Evolutionary conservation across 2,797 vertebrate species (phyloP).

Genomic region (Sarcoramphus papa): DNA sequence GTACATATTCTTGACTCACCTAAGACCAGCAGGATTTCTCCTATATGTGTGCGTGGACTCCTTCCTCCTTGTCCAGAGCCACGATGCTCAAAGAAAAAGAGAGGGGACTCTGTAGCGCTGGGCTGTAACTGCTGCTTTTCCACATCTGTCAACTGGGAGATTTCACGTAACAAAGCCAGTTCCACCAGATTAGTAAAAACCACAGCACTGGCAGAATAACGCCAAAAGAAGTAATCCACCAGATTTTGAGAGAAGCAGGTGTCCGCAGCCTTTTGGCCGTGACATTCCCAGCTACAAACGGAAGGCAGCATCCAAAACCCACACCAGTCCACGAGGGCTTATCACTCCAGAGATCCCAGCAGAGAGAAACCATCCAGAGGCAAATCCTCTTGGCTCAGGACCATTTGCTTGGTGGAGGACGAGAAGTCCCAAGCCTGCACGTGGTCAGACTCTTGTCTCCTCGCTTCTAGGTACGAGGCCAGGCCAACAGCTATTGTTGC

Average conservation of each 20-base stretch:
- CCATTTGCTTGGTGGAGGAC: not conserved
- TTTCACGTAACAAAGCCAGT: accelerated
- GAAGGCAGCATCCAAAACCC: not conserved
- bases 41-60: accelerated
- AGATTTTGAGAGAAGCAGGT: not conserved
- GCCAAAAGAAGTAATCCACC: not conserved
- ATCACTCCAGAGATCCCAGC: not conserved
- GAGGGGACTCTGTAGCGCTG: not conserved
- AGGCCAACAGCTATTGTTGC: not conserved
- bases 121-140: not conserved
- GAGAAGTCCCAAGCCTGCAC: not conserved
- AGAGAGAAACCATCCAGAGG: not conserved
- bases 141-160: not conserved
- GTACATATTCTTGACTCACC: not conserved
- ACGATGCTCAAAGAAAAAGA: not conserved
- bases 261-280: not conserved
- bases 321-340: not conserved
- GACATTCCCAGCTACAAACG: not conserved
- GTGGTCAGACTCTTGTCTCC: accelerated
- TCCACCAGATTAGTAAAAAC: not conserved
- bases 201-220: accelerated
- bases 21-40: not conserved
- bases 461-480: accelerated
- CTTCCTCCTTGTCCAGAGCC: not conserved
- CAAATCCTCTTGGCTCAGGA: not conserved